Percentiles rank a stretch among this genome's conserved stretches.
Conservation (phyloP, 2,113 vertebrate species). For the Phalacrocorax aristotelis region DNA sequence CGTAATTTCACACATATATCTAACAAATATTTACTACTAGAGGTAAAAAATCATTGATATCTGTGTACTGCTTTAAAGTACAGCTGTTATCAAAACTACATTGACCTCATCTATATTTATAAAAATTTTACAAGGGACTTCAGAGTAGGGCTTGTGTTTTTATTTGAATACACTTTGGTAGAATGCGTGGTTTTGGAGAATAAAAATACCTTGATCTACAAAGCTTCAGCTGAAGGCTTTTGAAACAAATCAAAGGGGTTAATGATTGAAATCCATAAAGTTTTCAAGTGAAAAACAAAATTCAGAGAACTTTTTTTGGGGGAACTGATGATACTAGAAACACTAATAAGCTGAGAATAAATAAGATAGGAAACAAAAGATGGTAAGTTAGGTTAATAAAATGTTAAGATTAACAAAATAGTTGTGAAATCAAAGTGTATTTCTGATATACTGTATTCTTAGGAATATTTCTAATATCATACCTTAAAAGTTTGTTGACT, state of each 20-base stretch:
- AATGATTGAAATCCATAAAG: neutral
- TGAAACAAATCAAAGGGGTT: neutral
- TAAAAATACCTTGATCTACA: neutral
- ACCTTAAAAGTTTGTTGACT: neutral
- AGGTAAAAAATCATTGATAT: neutral
- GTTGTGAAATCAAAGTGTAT: neutral
- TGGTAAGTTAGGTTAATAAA: neutral
- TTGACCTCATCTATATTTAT: neutral
- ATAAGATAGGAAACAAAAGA: neutral
- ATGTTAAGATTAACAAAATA: neutral
- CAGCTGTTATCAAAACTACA: neutral
- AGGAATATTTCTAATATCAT: neutral
- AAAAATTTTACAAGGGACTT: neutral
- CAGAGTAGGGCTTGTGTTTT: neutral
- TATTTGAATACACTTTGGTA: neutral
- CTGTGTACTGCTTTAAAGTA: neutral
- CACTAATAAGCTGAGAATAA: neutral
- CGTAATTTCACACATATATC: neutral
- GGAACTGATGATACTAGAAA: neutral
- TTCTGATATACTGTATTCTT: neutral
- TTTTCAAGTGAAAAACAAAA: neutral
- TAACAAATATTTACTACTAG: neutral
- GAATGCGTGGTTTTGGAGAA: neutral
- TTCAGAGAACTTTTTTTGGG: fast-evolving
- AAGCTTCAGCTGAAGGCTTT: neutral